phyloP scores from a whole-genome alignment of 2,113 vertebrate species.

The Chrysemys picta region DNA sequence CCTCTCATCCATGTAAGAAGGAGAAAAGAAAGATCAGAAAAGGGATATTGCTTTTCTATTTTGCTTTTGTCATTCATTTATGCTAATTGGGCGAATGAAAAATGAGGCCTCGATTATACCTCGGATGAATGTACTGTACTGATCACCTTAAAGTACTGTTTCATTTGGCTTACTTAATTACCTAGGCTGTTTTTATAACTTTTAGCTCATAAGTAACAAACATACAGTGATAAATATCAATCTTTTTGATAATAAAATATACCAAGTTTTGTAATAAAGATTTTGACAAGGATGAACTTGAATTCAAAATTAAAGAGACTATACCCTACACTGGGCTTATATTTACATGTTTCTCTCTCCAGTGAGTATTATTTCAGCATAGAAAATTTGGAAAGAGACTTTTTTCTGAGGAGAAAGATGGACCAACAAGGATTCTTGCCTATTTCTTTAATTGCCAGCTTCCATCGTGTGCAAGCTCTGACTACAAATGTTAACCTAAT shows the following conservation, averaged over 20 bases:
- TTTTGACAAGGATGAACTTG: background rate
- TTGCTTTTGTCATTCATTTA: background rate
- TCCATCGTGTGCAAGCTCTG: slow-evolving; percentile 94
- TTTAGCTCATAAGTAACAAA: background rate
- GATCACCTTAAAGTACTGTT: background rate
- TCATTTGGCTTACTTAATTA: background rate
- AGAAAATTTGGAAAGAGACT: slow-evolving; percentile 96
- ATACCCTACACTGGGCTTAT: background rate
- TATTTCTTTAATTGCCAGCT: slow-evolving; percentile 93
- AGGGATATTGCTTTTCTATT: background rate
- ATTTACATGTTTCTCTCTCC: slow-evolving; percentile 43
- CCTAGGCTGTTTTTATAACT: background rate
- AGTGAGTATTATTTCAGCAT: slow-evolving; percentile 99
- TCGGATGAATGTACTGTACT: background rate
- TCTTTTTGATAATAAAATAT: background rate
- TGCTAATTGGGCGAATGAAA: background rate
- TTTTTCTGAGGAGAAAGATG: slow-evolving; percentile 97
- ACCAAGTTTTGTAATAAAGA: slow-evolving; percentile 4
- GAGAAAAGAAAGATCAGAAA: background rate
- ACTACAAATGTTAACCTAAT: slow-evolving; percentile 92
- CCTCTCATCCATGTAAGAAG: slow-evolving; percentile 48
- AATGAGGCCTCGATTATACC: background rate
- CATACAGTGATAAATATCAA: background rate
- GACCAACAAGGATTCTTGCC: slow-evolving; percentile 94
- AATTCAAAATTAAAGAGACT: background rate